Percentiles rank a stretch among this genome's conserved stretches.
These are phyloP conservation scores for Oreortyx pictus DNA, from an alignment of 2,797 vertebrate species.

Conservation along the genomic window DNA sequence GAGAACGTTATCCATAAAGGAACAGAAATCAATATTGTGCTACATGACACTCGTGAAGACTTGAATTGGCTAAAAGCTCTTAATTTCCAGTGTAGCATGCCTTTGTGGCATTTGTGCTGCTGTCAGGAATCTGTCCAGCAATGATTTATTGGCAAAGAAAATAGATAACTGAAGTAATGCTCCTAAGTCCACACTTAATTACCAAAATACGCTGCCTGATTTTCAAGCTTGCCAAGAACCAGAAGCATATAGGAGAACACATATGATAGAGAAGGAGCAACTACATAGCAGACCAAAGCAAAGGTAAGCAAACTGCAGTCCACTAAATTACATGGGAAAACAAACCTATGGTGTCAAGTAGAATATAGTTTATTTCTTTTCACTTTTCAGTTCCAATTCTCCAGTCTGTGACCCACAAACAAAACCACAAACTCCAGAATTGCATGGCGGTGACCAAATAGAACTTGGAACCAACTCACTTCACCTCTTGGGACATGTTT, in stretches of 20 bases:
- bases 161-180: neutral
- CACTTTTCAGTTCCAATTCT: neutral
- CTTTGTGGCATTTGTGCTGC: neutral
- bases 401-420: neutral
- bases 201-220: constrained; percentile 51
- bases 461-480: neutral
- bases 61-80: constrained; percentile 34
- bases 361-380: neutral
- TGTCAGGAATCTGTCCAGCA: constrained; percentile 12
- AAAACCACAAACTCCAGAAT: neutral
- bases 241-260: neutral
- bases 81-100: neutral
- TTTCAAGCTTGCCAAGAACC: constrained; percentile 41
- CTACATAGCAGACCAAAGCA: constrained; percentile 12
- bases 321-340: neutral
- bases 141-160: constrained; percentile 24
- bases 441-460: neutral
- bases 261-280: neutral
- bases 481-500: neutral
- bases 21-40: constrained; percentile 36
- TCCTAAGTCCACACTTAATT: neutral
- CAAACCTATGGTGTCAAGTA: neutral
- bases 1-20: constrained; percentile 1
- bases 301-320: neutral
- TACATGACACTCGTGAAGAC: neutral